These are phyloP conservation scores for Callionymus lyra DNA, from an alignment of 2,113 vertebrate genomes.

Conservation along the genomic window DNA sequence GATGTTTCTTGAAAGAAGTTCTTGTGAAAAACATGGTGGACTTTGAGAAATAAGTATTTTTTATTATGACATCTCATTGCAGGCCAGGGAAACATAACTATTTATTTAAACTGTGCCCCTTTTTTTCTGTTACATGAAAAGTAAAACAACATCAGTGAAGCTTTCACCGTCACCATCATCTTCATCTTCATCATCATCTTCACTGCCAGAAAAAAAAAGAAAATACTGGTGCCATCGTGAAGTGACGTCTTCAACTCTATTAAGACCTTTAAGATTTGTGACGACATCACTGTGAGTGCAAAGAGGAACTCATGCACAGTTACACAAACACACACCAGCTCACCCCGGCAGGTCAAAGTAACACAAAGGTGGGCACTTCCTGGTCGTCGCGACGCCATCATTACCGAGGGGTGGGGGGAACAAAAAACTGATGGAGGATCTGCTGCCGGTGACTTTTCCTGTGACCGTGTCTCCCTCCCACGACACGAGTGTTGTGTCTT, in stretches of 20 bases:
- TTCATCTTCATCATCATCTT: conserved; percentile 25
- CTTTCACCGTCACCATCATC: conserved; percentile 19
- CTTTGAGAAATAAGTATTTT: conserved; percentile 40
- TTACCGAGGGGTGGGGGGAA: too few species aligned
- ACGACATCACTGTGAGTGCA: conserved; percentile 3
- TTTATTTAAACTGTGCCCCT: conserved; percentile 30
- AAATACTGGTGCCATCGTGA: conserved; percentile 16
- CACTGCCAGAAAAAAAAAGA: conserved; percentile 9
- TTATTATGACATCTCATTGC: conserved; percentile 48
- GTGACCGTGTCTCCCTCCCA: not conserved
- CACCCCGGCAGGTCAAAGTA: conserved; percentile 26
- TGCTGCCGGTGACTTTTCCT: not conserved
- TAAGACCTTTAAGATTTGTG: too few species aligned
- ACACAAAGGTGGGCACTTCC: conserved; percentile 19
- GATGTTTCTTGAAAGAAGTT: too few species aligned
- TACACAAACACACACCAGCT: conserved; percentile 29
- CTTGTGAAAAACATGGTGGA: conserved; percentile 32
- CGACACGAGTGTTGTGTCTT: conserved; percentile 30
- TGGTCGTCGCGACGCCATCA: conserved; percentile 17
- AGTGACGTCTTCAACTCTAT: conserved; percentile 8
- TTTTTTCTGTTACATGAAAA: conserved; percentile 25
- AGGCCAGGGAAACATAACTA: conserved; percentile 35
- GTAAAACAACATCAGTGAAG: conserved; percentile 16
- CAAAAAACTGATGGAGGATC: too few species aligned
- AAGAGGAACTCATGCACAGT: conserved; percentile 23